Evolutionary conservation across 2,888 invertebrate genomes (phyloP).

Genomic region (Priocnemis perturbator): DNA sequence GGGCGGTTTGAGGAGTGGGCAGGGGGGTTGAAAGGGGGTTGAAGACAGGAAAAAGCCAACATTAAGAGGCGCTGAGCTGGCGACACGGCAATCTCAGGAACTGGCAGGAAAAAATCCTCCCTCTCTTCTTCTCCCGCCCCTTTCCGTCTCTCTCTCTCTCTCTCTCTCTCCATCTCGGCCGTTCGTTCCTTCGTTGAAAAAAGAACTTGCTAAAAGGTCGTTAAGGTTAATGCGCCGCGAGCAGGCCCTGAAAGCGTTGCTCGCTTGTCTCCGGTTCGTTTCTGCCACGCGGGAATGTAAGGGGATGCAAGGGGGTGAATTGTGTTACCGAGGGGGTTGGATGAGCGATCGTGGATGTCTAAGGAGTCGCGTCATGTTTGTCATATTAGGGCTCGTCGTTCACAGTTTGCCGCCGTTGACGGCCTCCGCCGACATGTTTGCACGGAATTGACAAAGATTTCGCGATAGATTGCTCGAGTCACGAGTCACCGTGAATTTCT

Average conservation of each 20-base stretch:
- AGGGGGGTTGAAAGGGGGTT: slow-evolving; percentile 13
- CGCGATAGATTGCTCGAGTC: not conserved
- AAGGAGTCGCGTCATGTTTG: slow-evolving; percentile 18
- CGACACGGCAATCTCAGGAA: slow-evolving; percentile 69
- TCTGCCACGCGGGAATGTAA: slow-evolving; percentile 20
- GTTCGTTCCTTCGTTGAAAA: slow-evolving; percentile 27
- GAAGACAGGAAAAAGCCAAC: slow-evolving; percentile 61
- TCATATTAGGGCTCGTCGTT: slow-evolving; percentile 5
- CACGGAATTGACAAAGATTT: slow-evolving; percentile 2
- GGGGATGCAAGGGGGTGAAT: slow-evolving; percentile 11
- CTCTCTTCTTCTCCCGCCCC: no score
- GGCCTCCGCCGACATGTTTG: not conserved
- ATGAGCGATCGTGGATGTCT: not conserved
- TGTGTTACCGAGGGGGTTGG: not conserved
- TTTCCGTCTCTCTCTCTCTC: not conserved
- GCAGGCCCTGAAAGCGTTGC: slow-evolving; percentile 40
- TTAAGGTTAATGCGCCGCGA: slow-evolving; percentile 69
- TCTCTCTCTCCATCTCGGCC: not conserved
- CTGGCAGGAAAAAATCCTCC: slow-evolving; percentile 58
- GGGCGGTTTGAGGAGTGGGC: slow-evolving; percentile 16
- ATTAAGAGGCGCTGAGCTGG: slow-evolving; percentile 70
- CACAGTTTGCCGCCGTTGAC: not conserved
- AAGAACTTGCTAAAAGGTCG: slow-evolving; percentile 68
- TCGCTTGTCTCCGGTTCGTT: slow-evolving; percentile 49
- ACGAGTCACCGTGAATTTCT: no score